Evolutionary conservation across 2,888 invertebrate genomes (phyloP).

Genomic region (Sinhomidia bicolor): DNA sequence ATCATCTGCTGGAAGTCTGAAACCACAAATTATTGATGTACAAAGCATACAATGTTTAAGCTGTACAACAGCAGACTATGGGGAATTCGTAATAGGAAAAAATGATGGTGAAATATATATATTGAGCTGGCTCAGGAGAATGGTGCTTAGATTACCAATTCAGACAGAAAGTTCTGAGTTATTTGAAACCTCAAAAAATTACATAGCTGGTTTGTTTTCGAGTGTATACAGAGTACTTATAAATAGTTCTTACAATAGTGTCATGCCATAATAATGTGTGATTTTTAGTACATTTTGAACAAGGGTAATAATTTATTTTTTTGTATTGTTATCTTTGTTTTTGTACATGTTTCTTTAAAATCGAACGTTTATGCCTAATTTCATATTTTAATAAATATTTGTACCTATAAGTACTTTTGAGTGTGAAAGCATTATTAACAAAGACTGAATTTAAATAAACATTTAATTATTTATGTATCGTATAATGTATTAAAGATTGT

Average conservation of each 20-base stretch:
- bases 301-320: too few species aligned
- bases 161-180: background rate
- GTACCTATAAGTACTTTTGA: too few species aligned
- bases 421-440: background rate
- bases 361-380: too few species aligned
- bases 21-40: slow-evolving; percentile 75
- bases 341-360: too few species aligned
- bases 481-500: too few species aligned
- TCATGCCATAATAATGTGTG: too few species aligned
- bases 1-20: slow-evolving; percentile 71
- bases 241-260: too few species aligned
- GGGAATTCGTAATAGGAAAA: slow-evolving; percentile 49
- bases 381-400: too few species aligned
- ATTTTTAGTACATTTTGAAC: too few species aligned
- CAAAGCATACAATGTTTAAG: slow-evolving; percentile 73
- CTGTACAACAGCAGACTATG: slow-evolving; percentile 70
- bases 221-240: too few species aligned
- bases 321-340: too few species aligned
- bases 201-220: background rate
- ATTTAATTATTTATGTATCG: too few species aligned
- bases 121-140: background rate
- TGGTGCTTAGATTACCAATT: background rate
- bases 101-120: background rate
- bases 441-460: background rate
- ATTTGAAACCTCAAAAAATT: background rate